Evolutionary conservation across 2,888 invertebrate species (phyloP), one percentile per base, ranked within the genome.

Genomic region (Parapristionchus giblindavisi): DNA sequence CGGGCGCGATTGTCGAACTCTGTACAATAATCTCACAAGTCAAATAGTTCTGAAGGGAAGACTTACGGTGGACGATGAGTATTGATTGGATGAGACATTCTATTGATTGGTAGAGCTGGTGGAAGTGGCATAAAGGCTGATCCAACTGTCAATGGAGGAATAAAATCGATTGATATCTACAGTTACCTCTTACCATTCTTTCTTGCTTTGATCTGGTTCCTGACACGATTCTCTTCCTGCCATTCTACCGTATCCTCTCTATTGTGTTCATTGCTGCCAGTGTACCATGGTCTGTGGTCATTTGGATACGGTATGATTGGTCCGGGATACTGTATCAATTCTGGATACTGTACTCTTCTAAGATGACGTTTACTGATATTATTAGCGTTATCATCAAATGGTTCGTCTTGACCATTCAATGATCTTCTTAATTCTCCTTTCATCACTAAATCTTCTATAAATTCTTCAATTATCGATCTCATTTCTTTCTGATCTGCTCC

Each of bases 401-500:
- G n/a, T n/a, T n/a, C n/a, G n/a, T n/a, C n/a, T n/a, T n/a, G n/a
- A n/a, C n/a, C n/a, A n/a, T n/a, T n/a, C n/a, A n/a, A n/a, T n/a
- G n/a, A n/a, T n/a, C n/a, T n/a, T n/a, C n/a, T n/a, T 29, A 63
- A 29, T 40, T 63, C 14, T 24, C 40, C 63, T 1, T 34, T 0
- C 11, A 2, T 8, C 11, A 43, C 43, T 3, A 63, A 43, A 29
- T 71, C 70, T 5, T 34, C 56, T 14, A 71, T 56, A 14, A 56
- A 56, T 24, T 8, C 5, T 1, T 71, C 56, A 27, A 71, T 56
- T 34, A 71, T 36, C 14, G 14, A 3, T 24, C 70, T 54, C 21
- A 71, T 40, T 32, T 71, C 56, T 1, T 3, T 21, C 54, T 56
- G 54, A 40, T 71, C 27, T 5, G 70, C 70, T 4, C 70, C 70